Evolutionary conservation across 2,113 vertebrate species (phyloP).

Genomic region (Melierax canorus): DNA sequence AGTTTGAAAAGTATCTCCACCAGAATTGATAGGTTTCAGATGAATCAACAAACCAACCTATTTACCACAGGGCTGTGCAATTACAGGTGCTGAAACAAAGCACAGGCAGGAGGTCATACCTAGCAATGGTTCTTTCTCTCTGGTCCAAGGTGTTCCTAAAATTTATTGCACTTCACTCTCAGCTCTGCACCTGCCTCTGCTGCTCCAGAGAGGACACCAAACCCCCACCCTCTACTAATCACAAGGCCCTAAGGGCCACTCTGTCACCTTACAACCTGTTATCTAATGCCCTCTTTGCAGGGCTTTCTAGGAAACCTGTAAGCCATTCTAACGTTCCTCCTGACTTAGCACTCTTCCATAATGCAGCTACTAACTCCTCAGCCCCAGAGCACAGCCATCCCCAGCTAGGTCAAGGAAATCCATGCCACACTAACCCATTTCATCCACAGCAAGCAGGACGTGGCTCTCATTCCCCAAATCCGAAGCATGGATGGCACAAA

Average conservation of each 20-base stretch:
- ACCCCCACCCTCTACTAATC: background rate
- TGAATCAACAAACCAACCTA: background rate
- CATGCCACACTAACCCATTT: slow-evolving; percentile 72
- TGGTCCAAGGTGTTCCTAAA: background rate
- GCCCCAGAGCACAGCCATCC: background rate
- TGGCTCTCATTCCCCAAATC: slow-evolving; percentile 59
- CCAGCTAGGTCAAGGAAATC: background rate
- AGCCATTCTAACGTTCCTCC: background rate
- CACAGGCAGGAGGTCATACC: background rate
- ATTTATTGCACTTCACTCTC: background rate
- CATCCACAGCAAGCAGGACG: slow-evolving; percentile 79
- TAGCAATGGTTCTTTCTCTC: background rate
- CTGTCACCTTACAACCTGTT: background rate
- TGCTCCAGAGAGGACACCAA: background rate
- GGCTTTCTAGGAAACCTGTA: background rate
- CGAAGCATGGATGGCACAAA: slow-evolving; percentile 70
- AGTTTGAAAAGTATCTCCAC: background rate
- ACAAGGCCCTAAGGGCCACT: background rate
- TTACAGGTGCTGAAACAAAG: background rate
- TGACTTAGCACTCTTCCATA: background rate
- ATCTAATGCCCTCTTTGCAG: background rate
- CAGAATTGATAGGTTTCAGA: background rate
- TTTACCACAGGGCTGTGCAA: background rate
- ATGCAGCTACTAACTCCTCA: background rate
- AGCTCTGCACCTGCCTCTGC: background rate